Evolutionary conservation across 2,797 vertebrate species (phyloP).

Genomic region (Sebastes paucispinis): DNA sequence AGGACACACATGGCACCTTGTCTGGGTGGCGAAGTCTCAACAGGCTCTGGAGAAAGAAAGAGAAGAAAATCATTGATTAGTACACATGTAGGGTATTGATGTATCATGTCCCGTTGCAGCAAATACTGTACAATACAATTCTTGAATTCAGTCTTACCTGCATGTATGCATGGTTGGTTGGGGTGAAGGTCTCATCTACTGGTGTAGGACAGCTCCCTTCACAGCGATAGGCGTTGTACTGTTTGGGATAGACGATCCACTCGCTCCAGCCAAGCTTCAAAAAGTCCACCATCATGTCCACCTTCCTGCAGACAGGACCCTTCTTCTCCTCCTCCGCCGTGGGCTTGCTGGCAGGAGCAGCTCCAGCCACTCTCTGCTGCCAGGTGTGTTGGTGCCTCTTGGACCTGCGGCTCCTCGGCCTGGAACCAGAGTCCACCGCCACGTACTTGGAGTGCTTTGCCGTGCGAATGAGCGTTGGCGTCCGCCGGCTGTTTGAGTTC

Average conservation of each 20-base stretch:
- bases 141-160: conserved; percentile 81
- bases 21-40: conserved; percentile 86
- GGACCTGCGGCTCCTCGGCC: conserved; percentile 19
- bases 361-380: conserved; percentile 25
- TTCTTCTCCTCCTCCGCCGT: conserved; percentile 24
- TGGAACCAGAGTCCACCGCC: background rate
- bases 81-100: background rate
- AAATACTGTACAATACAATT: background rate
- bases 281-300: conserved; percentile 91
- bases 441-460: conserved; percentile 88
- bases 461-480: conserved; percentile 84
- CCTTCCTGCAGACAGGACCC: conserved; percentile 79
- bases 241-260: conserved; percentile 89
- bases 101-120: background rate
- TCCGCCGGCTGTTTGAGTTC: conserved; percentile 28
- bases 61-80: conserved; percentile 26
- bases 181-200: conserved; percentile 86
- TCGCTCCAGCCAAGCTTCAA: conserved; percentile 87
- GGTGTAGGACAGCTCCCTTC: conserved; percentile 88
- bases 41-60: conserved; percentile 81
- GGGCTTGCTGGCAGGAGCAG: background rate
- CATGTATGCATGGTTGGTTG: conserved; percentile 92
- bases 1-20: conserved; percentile 83
- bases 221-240: conserved; percentile 89
- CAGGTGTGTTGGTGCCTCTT: conserved; percentile 79